Base-by-base conservation (phyloP, 2,888 invertebrate species). In the Cantharis rufa region DNA sequence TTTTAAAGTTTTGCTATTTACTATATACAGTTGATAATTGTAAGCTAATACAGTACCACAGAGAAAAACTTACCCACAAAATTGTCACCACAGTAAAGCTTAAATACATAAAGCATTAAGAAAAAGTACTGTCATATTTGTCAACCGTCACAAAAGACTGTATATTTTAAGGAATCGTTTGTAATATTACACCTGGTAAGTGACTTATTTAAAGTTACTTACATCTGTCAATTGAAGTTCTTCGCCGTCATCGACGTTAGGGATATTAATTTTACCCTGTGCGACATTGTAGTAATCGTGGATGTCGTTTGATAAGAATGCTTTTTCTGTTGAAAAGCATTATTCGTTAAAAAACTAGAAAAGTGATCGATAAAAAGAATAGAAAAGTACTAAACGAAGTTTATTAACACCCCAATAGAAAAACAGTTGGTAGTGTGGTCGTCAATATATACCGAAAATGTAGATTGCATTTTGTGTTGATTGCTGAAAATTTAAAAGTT, bases 231-330 rank as follows among this genome's bases (percentile, higher is more conserved):
- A 90, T 80, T 80, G 28, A 91, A 94, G 94, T 93, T 99, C 98
- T 90, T 98, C 98, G 87, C 92, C 93, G 89, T 99, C 99, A 91
- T 99, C 97, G 85, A 99, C 94, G 89, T 93, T 94, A 86, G 98
- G 97, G 89, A 99, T 98, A 86, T 94, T 94, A 88, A 93, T 93
- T 92, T 98, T 98, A 92, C 98, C 99, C 93, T 99, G 98, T 87
- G 98, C 92, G 88, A 98, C 96, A 93, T 94, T 96, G 92, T 92
- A 90, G 92, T 98, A 99, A 91, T 96, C 96, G 91, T 95, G 91
- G 91, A 98, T 94, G 92, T 98, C 94, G 89, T 97, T 92, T 86
- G 92, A 92, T 87, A 98, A 93, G 85, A 91, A 86, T 91, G 96
- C 95, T 87, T 90, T 91, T 0, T 93, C 97, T 97, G 93, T 87